Percentiles rank a stretch among this genome's conserved stretches.
Evolutionary conservation across 2,888 invertebrate species (phyloP).

Genomic region (Mongoloraphidia duomilia): DNA sequence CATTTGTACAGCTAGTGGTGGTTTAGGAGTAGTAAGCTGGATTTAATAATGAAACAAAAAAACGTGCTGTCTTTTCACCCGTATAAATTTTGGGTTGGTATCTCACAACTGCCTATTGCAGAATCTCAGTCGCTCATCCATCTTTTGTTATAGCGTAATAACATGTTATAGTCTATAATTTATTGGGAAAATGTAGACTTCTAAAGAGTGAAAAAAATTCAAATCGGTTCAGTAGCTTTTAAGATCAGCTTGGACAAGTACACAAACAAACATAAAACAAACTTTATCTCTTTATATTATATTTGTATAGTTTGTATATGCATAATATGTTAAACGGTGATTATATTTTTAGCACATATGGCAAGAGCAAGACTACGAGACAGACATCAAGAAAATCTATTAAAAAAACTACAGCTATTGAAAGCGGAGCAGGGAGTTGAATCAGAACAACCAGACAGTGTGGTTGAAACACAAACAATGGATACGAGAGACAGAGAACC

Average conservation of each 20-base stretch:
- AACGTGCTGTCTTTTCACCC: no score
- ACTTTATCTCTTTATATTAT: no score
- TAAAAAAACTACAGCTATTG: constrained; percentile 74
- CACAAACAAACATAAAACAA: no score
- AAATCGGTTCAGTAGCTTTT: background rate
- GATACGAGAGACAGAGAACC: constrained; percentile 3
- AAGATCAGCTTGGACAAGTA: no score
- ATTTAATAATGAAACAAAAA: no score
- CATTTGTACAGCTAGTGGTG: no score
- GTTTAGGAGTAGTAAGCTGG: no score
- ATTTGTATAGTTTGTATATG: no score
- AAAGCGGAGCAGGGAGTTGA: constrained; percentile 70
- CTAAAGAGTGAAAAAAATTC: background rate
- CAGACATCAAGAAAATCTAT: constrained; percentile 79
- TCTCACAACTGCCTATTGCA: no score
- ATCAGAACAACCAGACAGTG: constrained; percentile 9
- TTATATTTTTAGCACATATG: constrained; percentile 59
- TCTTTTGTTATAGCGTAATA: background rate
- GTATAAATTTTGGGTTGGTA: background rate
- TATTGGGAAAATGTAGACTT: background rate
- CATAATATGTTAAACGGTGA: constrained; percentile 4
- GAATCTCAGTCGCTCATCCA: background rate
- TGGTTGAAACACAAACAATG: constrained; percentile 2
- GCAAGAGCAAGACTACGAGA: constrained; percentile 83
- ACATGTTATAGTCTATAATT: background rate